Evolutionary conservation across 2,113 vertebrate genomes (phyloP).

Genomic region (Pygoscelis adeliae): DNA sequence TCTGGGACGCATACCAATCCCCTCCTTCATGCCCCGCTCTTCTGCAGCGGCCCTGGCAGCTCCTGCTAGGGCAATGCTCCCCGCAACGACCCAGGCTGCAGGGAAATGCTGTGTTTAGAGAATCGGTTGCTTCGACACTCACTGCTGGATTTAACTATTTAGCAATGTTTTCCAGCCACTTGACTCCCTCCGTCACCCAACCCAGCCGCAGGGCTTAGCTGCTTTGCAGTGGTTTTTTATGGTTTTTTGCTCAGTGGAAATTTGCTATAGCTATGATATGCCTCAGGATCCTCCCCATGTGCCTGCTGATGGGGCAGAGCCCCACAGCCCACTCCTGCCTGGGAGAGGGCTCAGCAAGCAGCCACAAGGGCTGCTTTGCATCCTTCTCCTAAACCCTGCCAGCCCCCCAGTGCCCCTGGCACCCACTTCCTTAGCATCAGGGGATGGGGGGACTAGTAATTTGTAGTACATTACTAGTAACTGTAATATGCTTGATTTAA

Average conservation of each 20-base stretch:
- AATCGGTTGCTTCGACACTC: neutral
- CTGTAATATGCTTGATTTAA: constrained; percentile 4
- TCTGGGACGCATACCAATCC: neutral
- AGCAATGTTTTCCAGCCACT: constrained; percentile 39
- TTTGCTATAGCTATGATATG: neutral
- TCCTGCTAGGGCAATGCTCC: neutral
- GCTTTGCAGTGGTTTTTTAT: neutral
- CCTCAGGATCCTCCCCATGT: neutral
- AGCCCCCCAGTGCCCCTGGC: neutral
- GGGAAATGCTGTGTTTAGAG: neutral
- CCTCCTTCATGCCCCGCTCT: neutral
- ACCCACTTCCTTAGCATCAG: neutral
- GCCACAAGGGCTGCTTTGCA: neutral
- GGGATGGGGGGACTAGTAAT: neutral
- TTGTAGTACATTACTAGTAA: neutral
- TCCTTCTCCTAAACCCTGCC: neutral
- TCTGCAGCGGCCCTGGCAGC: neutral
- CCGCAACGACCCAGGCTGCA: neutral
- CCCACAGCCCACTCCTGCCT: neutral
- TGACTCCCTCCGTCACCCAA: constrained; percentile 6
- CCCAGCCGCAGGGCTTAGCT: neutral
- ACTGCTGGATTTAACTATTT: neutral
- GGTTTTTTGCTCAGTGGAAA: neutral
- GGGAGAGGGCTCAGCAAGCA: neutral
- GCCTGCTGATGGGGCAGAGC: neutral